phyloP scores from a whole-genome alignment of 2,888 invertebrate species.

The Nomada ferruginata region DNA sequence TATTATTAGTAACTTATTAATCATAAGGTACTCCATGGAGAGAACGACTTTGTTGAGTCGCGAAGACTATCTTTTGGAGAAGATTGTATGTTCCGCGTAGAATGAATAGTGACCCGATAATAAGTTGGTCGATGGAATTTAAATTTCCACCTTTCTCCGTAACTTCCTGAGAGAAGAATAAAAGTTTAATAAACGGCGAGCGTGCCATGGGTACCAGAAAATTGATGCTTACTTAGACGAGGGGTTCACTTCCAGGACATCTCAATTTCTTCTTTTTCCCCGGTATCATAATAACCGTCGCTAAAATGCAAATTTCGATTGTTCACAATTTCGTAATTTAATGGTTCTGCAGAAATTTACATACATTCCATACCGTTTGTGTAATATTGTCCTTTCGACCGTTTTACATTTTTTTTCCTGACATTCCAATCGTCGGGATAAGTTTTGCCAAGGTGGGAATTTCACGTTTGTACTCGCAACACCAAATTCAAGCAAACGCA shows the following conservation, averaged over 20 bases:
- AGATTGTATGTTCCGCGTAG: conserved; percentile 2
- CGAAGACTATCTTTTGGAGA: conserved; percentile 13
- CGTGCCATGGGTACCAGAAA: background rate
- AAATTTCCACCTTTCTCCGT: conserved; percentile 1
- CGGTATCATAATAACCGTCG: background rate
- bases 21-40: background rate
- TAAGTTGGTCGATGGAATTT: conserved; percentile 2
- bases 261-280: background rate
- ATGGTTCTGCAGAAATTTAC: background rate
- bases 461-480: background rate
- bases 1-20: too few species aligned
- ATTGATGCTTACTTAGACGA: background rate
- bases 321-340: background rate
- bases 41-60: background rate
- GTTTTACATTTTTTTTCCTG: background rate
- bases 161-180: background rate
- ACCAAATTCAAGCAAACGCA: background rate
- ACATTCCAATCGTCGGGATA: background rate
- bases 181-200: background rate
- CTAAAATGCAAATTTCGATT: conserved; percentile 8
- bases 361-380: background rate
- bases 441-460: conserved; percentile 3
- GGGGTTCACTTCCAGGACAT: background rate
- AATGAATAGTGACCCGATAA: background rate
- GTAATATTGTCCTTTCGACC: background rate